phyloP scores from a whole-genome alignment of 2,113 vertebrate species.

The Sisor rabdophorus region DNA sequence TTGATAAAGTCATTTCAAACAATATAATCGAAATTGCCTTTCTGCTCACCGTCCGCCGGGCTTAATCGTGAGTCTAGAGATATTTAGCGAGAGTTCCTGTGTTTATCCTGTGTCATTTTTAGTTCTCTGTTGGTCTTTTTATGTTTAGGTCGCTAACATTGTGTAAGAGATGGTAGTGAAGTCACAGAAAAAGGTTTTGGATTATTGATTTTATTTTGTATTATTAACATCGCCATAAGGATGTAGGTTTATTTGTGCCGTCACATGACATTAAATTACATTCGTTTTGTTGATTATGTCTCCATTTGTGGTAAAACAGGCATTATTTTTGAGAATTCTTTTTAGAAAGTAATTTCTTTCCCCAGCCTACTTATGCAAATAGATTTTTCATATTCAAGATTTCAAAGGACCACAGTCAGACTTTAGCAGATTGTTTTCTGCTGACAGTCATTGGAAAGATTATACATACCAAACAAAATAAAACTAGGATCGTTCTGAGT shows the following conservation, averaged over 20 bases:
- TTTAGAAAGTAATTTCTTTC: conserved; percentile 8
- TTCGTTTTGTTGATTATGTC: neutral
- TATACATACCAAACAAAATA: conserved; percentile 9
- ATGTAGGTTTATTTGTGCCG: neutral
- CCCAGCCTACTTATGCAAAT: conserved; percentile 11
- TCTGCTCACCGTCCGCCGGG: too few species aligned
- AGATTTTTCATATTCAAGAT: conserved; percentile 34
- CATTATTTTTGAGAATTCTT: neutral
- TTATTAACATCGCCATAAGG: neutral
- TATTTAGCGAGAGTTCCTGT: too few species aligned
- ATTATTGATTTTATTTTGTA: too few species aligned
- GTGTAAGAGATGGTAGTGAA: neutral
- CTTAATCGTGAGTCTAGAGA: too few species aligned
- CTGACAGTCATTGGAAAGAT: conserved; percentile 7
- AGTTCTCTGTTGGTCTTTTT: too few species aligned
- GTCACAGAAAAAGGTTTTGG: neutral
- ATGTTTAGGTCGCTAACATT: too few species aligned
- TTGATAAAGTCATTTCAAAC: too few species aligned
- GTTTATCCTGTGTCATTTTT: too few species aligned
- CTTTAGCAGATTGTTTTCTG: conserved; percentile 20
- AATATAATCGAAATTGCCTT: too few species aligned
- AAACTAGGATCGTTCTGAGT: conserved; percentile 16
- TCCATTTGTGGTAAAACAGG: neutral
- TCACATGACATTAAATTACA: neutral
- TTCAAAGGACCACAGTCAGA: neutral